Evolutionary conservation across 2,113 vertebrate species (phyloP), one percentile per base, ranked within the genome.

Genomic region (Sapajus apella): DNA sequence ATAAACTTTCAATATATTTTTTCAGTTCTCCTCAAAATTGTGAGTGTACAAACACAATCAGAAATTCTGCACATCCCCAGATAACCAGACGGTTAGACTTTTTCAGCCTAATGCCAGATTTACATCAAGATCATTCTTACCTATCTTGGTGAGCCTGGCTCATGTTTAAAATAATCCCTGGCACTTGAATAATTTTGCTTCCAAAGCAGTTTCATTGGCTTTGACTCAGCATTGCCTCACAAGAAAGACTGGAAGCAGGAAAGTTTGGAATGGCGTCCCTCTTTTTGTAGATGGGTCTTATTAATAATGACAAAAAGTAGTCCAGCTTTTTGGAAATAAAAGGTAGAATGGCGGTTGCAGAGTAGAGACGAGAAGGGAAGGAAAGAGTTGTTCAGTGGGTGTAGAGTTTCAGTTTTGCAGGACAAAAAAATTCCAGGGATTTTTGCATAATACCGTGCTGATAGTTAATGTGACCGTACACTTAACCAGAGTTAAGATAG

Each of bases 301-400:
- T 27, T 47, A 68, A 45, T 30, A 43, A n/a, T 11, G 32, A 17
- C 43, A 68, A 92, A 37, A 61, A n/a, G 30, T 21, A 20, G 5
- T 16, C 37, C 40, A 43, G 68, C 32, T 12, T 84, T 40, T 75
- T 64, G 70, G 52, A 91, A 58, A 56, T 8, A 58, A 72, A 73
- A 75, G 35, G 52, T 50, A 27, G 13, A 75, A 58, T 1, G 0
- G 66, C 35, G 2, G n/a, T 40, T 25, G 6, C 64, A 30, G 25
- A 25, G 18, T 6, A 3, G 35, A 2, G 50, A 12, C 14, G 3
- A 16, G 10, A 14, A 8, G 4, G 4, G 13, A 25, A 13, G 37
- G 47, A 8, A 47, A 14, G 52, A 52, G 17, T 16, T 93, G 47
- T 47, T 56, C 25, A 58, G 10, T 73, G 13, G 30, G 17, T 50